Conservation (phyloP, 2,113 vertebrate species). For the Pampusana beccarii region DNA sequence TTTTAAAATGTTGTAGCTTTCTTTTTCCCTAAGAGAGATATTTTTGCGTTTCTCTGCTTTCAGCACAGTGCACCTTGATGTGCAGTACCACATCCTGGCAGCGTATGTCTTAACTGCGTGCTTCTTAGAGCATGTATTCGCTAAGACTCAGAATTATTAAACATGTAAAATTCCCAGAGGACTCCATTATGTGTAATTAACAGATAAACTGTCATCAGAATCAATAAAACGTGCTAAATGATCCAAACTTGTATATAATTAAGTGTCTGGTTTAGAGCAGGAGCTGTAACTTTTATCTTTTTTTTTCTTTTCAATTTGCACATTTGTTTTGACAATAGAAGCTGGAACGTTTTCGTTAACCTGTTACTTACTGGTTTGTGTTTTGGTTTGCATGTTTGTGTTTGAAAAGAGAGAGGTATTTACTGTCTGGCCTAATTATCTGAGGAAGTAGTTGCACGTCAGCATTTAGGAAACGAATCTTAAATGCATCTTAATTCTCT, state of each 20-base stretch:
- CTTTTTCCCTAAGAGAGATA: neutral
- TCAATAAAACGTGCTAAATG: constrained; percentile 84
- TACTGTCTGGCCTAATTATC: constrained; percentile 19
- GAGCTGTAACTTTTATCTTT: constrained; percentile 62
- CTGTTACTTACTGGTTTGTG: constrained; percentile 47
- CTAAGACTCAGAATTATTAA: constrained; percentile 78
- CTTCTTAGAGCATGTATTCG: constrained; percentile 68
- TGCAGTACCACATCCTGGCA: constrained; percentile 72
- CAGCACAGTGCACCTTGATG: constrained; percentile 1
- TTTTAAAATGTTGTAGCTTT: neutral
- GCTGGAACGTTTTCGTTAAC: constrained; percentile 64
- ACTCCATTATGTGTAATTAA: constrained; percentile 82
- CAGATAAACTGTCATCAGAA: constrained; percentile 83
- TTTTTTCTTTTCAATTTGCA: constrained; percentile 51
- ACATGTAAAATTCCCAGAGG: constrained; percentile 75
- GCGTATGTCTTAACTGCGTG: constrained; percentile 56
- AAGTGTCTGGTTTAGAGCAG: constrained; percentile 72
- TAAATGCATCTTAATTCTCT: neutral
- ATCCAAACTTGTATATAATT: constrained; percentile 84
- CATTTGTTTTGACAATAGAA: constrained; percentile 71
- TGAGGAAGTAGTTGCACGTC: neutral
- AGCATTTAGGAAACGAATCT: neutral
- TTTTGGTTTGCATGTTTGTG: constrained; percentile 18
- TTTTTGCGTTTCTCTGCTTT: neutral
- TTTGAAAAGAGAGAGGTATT: constrained; percentile 1